These are phyloP conservation scores for Parauchenoglanis punctatus DNA, from an alignment of 2,797 vertebrate genomes.

Conservation along the genomic window DNA sequence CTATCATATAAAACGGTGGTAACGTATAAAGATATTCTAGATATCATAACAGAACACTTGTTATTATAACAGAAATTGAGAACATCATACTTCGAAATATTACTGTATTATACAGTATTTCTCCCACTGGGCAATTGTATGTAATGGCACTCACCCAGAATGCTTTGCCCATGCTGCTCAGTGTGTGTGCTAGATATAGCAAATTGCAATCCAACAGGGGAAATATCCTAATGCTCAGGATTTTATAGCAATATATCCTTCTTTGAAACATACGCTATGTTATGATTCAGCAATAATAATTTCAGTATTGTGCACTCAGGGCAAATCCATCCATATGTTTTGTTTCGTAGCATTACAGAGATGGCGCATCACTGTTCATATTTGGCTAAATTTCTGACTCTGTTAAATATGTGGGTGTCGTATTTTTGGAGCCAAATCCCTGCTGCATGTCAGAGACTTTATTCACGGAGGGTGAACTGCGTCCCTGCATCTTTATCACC, in stretches of 20 bases:
- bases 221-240: neutral
- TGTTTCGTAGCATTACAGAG: neutral
- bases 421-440: conserved; percentile 8
- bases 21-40: neutral
- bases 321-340: conserved; percentile 7
- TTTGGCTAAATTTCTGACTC: conserved; percentile 5
- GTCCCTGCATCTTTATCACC: neutral
- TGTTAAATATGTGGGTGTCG: conserved; percentile 1
- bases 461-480: neutral
- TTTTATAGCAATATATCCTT: neutral
- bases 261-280: neutral
- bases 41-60: neutral
- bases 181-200: neutral
- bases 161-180: neutral
- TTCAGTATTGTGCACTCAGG: neutral
- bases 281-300: conserved; percentile 6
- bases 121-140: neutral
- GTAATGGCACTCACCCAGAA: neutral
- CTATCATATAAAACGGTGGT: neutral
- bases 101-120: neutral
- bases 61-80: neutral
- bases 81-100: neutral
- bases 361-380: neutral
- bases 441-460: neutral
- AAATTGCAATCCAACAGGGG: neutral